Percentiles rank a stretch among this genome's conserved stretches.
These are phyloP conservation scores for Pavo muticus DNA, from an alignment of 2,113 vertebrate species.

Conservation along the genomic window DNA sequence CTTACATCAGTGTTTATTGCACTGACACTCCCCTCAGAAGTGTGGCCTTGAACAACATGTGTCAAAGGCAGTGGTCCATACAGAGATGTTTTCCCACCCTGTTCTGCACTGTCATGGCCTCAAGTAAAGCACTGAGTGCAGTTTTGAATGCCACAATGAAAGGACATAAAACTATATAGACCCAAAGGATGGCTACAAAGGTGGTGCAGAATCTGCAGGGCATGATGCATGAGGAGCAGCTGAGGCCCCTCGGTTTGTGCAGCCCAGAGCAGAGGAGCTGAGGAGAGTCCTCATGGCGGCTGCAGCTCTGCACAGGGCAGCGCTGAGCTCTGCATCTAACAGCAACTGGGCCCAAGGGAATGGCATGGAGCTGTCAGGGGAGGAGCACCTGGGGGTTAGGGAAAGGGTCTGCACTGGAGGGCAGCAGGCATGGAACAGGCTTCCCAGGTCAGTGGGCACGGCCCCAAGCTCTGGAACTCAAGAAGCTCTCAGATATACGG, in stretches of 20 bases:
- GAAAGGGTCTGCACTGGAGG: not conserved
- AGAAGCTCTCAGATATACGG: not conserved
- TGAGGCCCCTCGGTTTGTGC: too few species aligned
- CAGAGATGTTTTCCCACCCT: not conserved
- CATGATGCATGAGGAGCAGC: too few species aligned
- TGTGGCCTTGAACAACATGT: not conserved
- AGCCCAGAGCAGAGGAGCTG: too few species aligned
- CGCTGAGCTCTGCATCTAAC: not conserved
- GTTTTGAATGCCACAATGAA: too few species aligned
- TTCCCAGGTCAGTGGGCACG: too few species aligned
- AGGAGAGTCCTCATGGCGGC: too few species aligned
- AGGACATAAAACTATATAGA: too few species aligned
- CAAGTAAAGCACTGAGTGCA: not conserved
- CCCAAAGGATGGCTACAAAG: too few species aligned
- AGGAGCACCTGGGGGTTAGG: not conserved
- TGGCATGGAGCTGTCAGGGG: too few species aligned
- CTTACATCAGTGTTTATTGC: rapidly evolving
- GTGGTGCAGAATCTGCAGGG: too few species aligned
- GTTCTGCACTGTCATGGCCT: not conserved
- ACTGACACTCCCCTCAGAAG: not conserved
- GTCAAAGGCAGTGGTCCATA: not conserved
- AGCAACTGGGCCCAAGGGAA: not conserved
- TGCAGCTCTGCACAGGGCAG: too few species aligned
- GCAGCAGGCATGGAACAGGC: too few species aligned
- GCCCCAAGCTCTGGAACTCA: not conserved